A percentile compares a stretch with the other conserved stretches of the same genome.
These are phyloP conservation scores for Labrus mixtus DNA, from an alignment of 2,113 vertebrate genomes.

Conservation along the genomic window DNA sequence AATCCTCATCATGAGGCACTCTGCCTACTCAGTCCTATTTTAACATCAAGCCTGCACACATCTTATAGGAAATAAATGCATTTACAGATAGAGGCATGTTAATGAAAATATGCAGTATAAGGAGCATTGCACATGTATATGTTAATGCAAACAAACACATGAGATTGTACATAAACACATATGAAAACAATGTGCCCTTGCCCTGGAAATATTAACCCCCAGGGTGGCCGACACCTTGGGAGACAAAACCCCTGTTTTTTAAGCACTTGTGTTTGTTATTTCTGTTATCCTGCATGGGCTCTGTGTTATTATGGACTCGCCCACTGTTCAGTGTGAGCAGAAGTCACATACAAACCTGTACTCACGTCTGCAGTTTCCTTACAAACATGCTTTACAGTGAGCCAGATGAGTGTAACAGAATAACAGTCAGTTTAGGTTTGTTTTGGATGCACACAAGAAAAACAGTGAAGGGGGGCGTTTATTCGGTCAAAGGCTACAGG, in stretches of 20 bases:
- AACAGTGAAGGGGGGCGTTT: not conserved
- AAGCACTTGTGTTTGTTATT: constrained; percentile 36
- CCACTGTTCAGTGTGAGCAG: constrained; percentile 26
- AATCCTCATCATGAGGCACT: not conserved
- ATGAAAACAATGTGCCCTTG: constrained; percentile 47
- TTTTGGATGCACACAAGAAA: constrained; percentile 12
- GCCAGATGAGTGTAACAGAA: constrained; percentile 32
- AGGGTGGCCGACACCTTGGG: constrained; percentile 30
- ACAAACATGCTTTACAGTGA: constrained; percentile 3
- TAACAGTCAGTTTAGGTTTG: no score
- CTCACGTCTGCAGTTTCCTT: constrained; percentile 2
- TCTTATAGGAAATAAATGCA: not conserved
- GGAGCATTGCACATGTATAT: not conserved
- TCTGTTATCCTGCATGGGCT: not conserved
- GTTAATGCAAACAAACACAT: not conserved
- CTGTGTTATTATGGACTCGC: constrained; percentile 18
- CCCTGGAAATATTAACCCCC: constrained; percentile 46
- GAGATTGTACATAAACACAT: not conserved
- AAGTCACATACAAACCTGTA: constrained; percentile 24
- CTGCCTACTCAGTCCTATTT: not conserved
- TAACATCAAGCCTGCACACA: not conserved
- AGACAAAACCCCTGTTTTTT: not conserved
- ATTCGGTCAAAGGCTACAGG: not conserved
- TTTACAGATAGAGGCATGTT: not conserved
- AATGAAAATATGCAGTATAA: not conserved